phyloP scores from a whole-genome alignment of 2,888 invertebrate genomes.

The Mechanitis messenoides region DNA sequence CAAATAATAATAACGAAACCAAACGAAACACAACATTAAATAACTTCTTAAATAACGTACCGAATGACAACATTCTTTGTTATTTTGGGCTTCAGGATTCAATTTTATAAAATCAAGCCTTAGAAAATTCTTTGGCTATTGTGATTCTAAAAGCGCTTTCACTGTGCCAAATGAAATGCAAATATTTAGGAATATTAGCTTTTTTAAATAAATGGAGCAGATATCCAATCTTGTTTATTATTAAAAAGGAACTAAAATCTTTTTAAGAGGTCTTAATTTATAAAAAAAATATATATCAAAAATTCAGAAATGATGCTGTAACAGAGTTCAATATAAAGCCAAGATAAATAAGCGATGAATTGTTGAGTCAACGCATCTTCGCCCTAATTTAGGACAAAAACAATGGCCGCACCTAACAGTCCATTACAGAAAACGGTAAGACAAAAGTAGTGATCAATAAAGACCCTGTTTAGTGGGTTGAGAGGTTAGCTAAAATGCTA shows the following conservation, averaged over 20 bases:
- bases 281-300: neutral
- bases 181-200: slow-evolving; percentile 52
- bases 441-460: slow-evolving; percentile 67
- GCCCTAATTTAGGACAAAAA: slow-evolving; percentile 57
- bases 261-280: neutral
- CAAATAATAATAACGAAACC: slow-evolving; percentile 32
- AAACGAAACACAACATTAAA: slow-evolving; percentile 21
- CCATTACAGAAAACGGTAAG: slow-evolving; percentile 68
- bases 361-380: slow-evolving; percentile 36
- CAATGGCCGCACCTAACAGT: slow-evolving; percentile 48
- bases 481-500: slow-evolving; percentile 43
- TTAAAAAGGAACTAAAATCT: no score
- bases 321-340: neutral
- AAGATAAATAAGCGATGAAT: neutral
- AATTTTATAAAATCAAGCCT: slow-evolving; percentile 19
- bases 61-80: slow-evolving; percentile 20
- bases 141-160: slow-evolving; percentile 22
- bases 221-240: slow-evolving; percentile 2
- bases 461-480: slow-evolving; percentile 45
- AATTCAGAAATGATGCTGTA: neutral
- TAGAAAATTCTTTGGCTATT: slow-evolving; percentile 22
- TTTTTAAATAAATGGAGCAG: slow-evolving; percentile 44
- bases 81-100: slow-evolving; percentile 15
- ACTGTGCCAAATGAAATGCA: slow-evolving; percentile 14
- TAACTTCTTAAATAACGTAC: slow-evolving; percentile 22